Conservation (phyloP, 2,113 vertebrate genomes). For the Clarias magur region DNA sequence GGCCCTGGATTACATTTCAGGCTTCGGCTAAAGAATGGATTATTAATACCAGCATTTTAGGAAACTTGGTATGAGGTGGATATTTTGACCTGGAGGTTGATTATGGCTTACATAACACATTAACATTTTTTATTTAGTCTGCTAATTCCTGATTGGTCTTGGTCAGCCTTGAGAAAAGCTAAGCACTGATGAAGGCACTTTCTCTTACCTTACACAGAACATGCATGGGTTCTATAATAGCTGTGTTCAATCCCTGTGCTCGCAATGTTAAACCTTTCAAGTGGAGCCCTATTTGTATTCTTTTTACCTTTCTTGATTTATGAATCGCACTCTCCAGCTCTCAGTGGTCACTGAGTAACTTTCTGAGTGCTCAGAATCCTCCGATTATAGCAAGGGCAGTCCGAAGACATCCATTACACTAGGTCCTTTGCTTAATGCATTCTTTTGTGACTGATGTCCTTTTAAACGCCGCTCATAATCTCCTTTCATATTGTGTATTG, state of each 20-base stretch:
- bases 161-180: neutral
- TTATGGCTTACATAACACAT: neutral
- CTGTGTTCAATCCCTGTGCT: neutral
- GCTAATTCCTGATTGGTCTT: neutral
- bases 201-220: neutral
- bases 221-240: neutral
- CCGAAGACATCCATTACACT: slow-evolving; percentile 50
- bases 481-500: slow-evolving; percentile 49
- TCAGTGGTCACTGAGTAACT: slow-evolving; percentile 15
- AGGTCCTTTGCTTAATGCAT: slow-evolving; percentile 51
- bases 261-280: neutral
- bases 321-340: neutral
- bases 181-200: neutral
- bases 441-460: slow-evolving; percentile 55
- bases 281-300: neutral
- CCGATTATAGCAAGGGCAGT: slow-evolving; percentile 42
- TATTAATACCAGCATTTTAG: neutral
- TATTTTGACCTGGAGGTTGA: neutral
- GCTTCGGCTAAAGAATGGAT: neutral
- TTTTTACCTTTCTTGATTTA: slow-evolving; percentile 3
- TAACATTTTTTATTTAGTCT: neutral
- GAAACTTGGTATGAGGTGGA: neutral
- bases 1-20: neutral
- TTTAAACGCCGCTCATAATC: slow-evolving; percentile 61
- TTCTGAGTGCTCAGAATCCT: slow-evolving; percentile 28